Conservation (phyloP, 2,888 invertebrate species). For the Yponomeuta plumbellus region DNA sequence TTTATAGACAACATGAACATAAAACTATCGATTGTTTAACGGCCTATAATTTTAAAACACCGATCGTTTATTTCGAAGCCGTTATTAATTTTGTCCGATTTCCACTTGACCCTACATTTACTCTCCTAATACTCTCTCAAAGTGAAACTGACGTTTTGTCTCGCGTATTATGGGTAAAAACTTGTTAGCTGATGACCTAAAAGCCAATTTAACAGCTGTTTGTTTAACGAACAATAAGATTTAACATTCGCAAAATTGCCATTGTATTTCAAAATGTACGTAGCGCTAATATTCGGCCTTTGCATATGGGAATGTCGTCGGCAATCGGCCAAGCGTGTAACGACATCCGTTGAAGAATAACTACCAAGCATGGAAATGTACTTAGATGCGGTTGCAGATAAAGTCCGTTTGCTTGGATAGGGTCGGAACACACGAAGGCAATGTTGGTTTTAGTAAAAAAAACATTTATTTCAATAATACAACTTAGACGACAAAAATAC, state of each 20-base stretch:
- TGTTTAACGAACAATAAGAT: too few relatives aligned
- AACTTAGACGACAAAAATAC: too few relatives aligned
- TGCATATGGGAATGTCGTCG: conserved; percentile 17
- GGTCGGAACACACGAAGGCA: too few relatives aligned
- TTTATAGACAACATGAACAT: not conserved
- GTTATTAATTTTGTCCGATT: conserved; percentile 5
- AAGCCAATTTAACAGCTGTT: too few relatives aligned
- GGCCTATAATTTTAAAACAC: not conserved
- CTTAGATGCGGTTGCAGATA: conserved; percentile 21
- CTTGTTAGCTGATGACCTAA: too few relatives aligned
- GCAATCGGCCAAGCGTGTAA: conserved; percentile 28
- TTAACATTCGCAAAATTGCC: not conserved
- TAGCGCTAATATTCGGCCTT: not conserved
- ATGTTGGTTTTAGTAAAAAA: too few relatives aligned
- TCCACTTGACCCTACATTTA: conserved; percentile 22
- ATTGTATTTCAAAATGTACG: not conserved
- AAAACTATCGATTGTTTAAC: not conserved
- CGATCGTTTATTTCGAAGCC: not conserved
- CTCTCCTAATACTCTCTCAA: conserved; percentile 24
- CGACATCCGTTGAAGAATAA: conserved; percentile 28
- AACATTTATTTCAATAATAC: too few relatives aligned
- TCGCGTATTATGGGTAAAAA: not conserved
- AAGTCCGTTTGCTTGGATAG: too few relatives aligned
- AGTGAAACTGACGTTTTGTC: conserved; percentile 16
- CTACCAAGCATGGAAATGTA: conserved; percentile 23